Evolutionary conservation across 2,797 vertebrate species (phyloP), one percentile per base, ranked within the genome.

Genomic region (Poecilia gillii): DNA sequence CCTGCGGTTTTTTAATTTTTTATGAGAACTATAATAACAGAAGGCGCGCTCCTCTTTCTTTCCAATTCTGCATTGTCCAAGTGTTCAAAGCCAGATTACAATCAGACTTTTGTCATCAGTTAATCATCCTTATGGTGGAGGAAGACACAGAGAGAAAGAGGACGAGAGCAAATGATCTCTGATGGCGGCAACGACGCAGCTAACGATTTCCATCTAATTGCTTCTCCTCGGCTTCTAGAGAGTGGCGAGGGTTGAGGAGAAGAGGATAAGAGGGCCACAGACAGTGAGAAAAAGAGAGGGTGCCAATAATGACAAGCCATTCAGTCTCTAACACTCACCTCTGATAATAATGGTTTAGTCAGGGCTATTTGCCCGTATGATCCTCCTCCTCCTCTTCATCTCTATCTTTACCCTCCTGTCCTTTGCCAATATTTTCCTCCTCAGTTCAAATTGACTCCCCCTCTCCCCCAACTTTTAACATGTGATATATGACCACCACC

Each of bases 131-230:
- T 87, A 93, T 84, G 80, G 85, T 59, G 6, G 73, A 88, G 80
- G 85, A 84, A 88, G 84, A 84, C 74, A 76, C 41, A 23, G 77
- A 81, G 81, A 80, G 79, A 84, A 84, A 85, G 81, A 81, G 76
- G 82, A 89, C 39, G 74, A 76, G 88, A 91, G 92, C 93, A 93
- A 92, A 93, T 93, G 90, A 93, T 91, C 86, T 91, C 88, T 84
- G 92, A 89, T 90, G 86, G 89, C n/a, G n/a, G 84, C 20, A 55
- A 77, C 16, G 18, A 75, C 64, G 14, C 77, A 47, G 90, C 88
- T 91, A 95, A 94, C 81, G 89, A 94, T 94, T 93, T 94, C 90
- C 86, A 88, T 89, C 82, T 93, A 95, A 94, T 93, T 93, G 91
- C 93, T 91, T 89, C 84, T 90, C 88, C 87, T 92, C 84, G 55